phyloP scores from a whole-genome alignment of 2,888 invertebrate species.

The Noctua janthina region DNA sequence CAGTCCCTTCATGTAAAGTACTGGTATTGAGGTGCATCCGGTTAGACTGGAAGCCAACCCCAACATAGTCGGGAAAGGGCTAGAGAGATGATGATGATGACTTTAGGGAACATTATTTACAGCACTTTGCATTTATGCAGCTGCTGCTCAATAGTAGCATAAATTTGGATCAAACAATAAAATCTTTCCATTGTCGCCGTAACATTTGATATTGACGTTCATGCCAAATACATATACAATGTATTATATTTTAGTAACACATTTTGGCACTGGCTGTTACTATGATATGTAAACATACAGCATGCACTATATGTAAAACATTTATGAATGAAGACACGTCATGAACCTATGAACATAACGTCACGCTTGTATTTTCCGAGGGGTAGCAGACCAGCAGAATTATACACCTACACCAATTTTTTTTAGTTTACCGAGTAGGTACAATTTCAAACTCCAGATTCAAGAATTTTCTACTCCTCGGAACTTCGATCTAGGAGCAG shows the following conservation, averaged over 20 bases:
- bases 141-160: too few relatives aligned
- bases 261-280: conserved; percentile 6
- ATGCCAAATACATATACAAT: conserved; percentile 2
- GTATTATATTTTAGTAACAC: neutral
- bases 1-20: too few relatives aligned
- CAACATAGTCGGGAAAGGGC: too few relatives aligned
- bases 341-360: neutral
- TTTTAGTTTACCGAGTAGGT: neutral
- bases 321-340: neutral
- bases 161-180: neutral
- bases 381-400: neutral
- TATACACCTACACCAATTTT: neutral
- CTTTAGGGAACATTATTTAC: too few relatives aligned
- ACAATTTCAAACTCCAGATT: neutral
- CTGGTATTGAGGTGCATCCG: too few relatives aligned
- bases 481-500: neutral
- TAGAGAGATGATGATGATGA: too few relatives aligned
- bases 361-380: neutral
- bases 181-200: neutral
- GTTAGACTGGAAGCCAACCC: too few relatives aligned
- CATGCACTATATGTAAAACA: neutral
- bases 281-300: neutral
- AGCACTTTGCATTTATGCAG: too few relatives aligned
- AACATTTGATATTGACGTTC: neutral
- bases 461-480: neutral